Base-by-base conservation (phyloP, 2,888 invertebrate genomes). In the Polyploca ridens region DNA sequence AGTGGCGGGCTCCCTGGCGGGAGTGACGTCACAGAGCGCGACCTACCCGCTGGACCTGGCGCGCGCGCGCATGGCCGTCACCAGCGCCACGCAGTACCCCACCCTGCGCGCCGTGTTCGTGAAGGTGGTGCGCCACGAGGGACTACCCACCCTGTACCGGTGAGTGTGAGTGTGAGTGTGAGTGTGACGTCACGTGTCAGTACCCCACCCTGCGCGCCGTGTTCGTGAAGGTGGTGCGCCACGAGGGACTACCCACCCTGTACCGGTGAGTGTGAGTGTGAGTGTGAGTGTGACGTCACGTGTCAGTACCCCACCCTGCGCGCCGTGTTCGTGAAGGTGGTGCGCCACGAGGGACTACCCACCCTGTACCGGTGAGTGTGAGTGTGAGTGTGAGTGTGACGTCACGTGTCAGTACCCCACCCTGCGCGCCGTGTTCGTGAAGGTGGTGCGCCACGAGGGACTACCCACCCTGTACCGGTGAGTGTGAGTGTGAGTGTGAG, bases 31-130 rank as follows among this genome's bases (percentile, higher is more conserved):
- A 6, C 99, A 99, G 84, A 96, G 97, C 57, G 90, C 97, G 64
- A 99, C 99, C 0, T 99, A 99, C 94, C 99, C 99, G 0, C 94
- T 99, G 78, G 99, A 99, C 93, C 94, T 99, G 86, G 99, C 99
- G 33, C 95, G 99, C 75, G 99, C 99, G 19, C 95, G 99, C 76
- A 99, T 99, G 98, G 99, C 99, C 14, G 99, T 99, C 33, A 98
- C 99, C 5, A 95, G 96, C 69, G 97, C 97, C 83, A 92, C 95
- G 65, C 96, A 97, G 88, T 99, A 88, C 79, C 82, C 92, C 68
- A 90, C 95, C 3, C 82, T 95, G 35, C 78, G 90, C 6, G 91
- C 95, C 71, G 96, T 97, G 35, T 97, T 97, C 86, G 84, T 86
- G 7, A 96, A 96, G 79, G 97, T 98, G 62, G 96, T 96, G 87